Base-by-base conservation (phyloP, 2,888 invertebrate genomes). In the Itoplectis maculator region DNA sequence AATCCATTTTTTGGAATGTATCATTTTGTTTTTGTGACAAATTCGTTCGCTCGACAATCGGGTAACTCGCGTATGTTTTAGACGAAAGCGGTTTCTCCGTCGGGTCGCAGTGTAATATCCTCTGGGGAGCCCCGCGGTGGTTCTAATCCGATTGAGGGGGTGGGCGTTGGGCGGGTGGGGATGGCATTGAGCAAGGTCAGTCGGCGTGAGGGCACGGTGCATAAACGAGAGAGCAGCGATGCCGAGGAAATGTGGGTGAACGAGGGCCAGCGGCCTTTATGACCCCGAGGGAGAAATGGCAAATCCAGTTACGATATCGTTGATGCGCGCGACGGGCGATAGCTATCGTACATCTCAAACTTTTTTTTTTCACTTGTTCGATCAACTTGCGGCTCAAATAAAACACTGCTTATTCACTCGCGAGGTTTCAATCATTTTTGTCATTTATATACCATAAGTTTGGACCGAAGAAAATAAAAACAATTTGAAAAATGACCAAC, bases 161-260 rank as follows among this genome's bases (percentile, higher is more conserved):
- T n/a, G n/a, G n/a, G n/a, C n/a, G n/a, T n/a, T n/a, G n/a, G n/a
- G n/a, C n/a, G n/a, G n/a, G n/a, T n/a, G n/a, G 29, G 29, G 78
- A 29, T 23, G 77, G 84, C 79, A 90, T 90, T 88, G 89, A 90
- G 89, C 85, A 85, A 88, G 88, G 86, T 88, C 87, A 87, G 84
- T 85, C 86, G 73, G 85, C 81, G 87, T 89, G 84, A 89, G 88
- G 89, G 88, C 87, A 42, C 47, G n/a, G 86, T 86, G 86, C 81
- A 84, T 87, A 70, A 78, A 68, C 54, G 61, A 51, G 61, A 40
- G 13, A 9, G 40, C 51, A 40, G 11, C 49, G 40, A 45, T 56
- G 65, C 66, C 51, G 40, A 73, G 29, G 20, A 61, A 74, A 56
- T 42, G 42, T 23, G 75, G 56, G 51, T 35, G 37, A 61, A 61